Evolutionary conservation across 2,113 vertebrate species (phyloP).

Genomic region (Thomomys bottae): DNA sequence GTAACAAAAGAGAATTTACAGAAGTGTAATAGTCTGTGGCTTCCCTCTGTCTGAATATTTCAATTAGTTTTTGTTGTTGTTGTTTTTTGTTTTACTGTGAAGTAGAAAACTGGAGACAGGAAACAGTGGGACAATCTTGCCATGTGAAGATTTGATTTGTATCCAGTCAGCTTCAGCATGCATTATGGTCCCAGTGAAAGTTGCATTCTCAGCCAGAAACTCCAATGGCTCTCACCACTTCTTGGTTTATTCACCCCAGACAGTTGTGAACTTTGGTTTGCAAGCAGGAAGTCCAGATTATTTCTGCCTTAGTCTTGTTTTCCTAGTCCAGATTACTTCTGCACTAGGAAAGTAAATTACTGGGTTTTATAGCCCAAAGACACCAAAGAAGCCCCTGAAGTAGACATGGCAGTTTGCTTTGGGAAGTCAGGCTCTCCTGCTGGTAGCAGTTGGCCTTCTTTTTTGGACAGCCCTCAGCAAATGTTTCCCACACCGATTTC

Average conservation of each 20-base stretch:
- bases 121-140: constrained; percentile 72
- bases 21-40: background rate
- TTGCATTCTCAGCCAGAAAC: constrained; percentile 73
- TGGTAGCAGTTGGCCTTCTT: constrained; percentile 49
- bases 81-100: constrained; percentile 48
- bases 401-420: constrained; percentile 61
- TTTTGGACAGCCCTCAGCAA: constrained; percentile 59
- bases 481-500: constrained; percentile 59
- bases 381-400: constrained; percentile 58
- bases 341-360: constrained; percentile 49
- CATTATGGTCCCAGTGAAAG: constrained; percentile 44
- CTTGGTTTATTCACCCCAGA: constrained; percentile 50
- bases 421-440: constrained; percentile 48
- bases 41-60: constrained; percentile 10
- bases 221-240: constrained; percentile 42
- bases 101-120: constrained; percentile 63
- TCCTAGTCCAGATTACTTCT: constrained; percentile 65
- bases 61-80: too few species aligned
- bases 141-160: constrained; percentile 72
- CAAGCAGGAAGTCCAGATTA: constrained; percentile 70
- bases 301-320: constrained; percentile 47
- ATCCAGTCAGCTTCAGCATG: constrained; percentile 63
- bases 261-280: constrained; percentile 72
- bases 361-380: constrained; percentile 35
- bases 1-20: background rate